phyloP scores from a whole-genome alignment of 2,797 vertebrate species.

The Cryptoblepharus egeriae region DNA sequence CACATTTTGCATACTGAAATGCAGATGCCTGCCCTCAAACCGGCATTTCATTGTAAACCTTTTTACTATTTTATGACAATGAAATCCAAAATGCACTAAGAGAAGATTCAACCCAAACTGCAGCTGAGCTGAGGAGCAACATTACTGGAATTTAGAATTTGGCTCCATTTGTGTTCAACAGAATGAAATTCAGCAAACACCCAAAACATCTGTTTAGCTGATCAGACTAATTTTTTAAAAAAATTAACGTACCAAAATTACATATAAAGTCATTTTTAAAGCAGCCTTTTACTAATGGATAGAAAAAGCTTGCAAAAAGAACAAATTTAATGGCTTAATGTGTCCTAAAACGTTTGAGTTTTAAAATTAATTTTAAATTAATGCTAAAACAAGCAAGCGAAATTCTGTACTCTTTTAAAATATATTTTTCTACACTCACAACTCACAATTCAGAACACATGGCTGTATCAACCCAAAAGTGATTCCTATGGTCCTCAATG shows the following conservation, averaged over 20 bases:
- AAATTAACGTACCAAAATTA: background rate
- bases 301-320: background rate
- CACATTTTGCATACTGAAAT: background rate
- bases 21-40: background rate
- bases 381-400: background rate
- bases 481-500: too few relatives aligned
- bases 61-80: background rate
- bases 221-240: background rate
- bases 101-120: background rate
- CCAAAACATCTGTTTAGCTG: background rate
- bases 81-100: slow-evolving; percentile 20
- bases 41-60: slow-evolving; percentile 23
- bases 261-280: background rate
- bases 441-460: too few relatives aligned
- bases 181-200: background rate
- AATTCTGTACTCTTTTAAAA: background rate
- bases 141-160: background rate
- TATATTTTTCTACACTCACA: background rate
- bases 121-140: background rate
- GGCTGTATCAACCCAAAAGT: too few relatives aligned
- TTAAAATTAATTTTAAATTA: background rate
- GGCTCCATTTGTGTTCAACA: background rate
- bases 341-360: background rate
- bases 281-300: background rate
- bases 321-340: background rate